These are phyloP conservation scores for Drosophila melanica DNA, from an alignment of 1,140 invertebrate species.

Conservation along the genomic window DNA sequence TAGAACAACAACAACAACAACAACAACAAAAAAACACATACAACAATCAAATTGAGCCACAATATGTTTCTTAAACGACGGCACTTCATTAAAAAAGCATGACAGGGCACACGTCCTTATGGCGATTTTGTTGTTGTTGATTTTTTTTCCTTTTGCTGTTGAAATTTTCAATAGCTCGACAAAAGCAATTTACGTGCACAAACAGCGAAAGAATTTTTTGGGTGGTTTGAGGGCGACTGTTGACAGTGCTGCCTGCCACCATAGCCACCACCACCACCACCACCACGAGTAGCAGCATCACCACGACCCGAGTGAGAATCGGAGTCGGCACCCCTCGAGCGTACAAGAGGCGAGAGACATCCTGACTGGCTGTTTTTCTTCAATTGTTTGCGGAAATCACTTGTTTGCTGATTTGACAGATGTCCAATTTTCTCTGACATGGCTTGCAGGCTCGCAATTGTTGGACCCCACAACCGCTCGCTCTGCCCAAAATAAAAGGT, in stretches of 20 bases:
- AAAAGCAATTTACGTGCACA: conserved; percentile 83
- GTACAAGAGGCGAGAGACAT: neutral
- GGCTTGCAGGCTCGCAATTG: conserved; percentile 54
- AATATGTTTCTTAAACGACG: conserved; percentile 82
- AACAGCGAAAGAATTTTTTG: conserved; percentile 59
- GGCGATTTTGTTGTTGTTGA: conserved; percentile 10
- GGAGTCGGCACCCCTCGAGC: conserved; percentile 37
- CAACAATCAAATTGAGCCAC: conserved; percentile 73
- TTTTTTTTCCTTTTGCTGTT: conserved; percentile 31
- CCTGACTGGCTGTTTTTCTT: conserved; percentile 71
- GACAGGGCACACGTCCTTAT: conserved; percentile 71
- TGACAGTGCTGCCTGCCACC: conserved; percentile 59
- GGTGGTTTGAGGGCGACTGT: conserved; percentile 42
- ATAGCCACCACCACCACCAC: conserved; percentile 30
- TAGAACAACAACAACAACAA: neutral
- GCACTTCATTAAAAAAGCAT: conserved; percentile 83
- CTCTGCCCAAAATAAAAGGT: conserved; percentile 8
- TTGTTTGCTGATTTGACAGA: conserved; percentile 82
- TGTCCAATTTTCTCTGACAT: conserved; percentile 81
- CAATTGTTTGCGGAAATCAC: conserved; percentile 82
- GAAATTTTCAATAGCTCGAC: conserved; percentile 70
- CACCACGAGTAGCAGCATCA: conserved; percentile 19
- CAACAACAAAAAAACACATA: conserved; percentile 28
- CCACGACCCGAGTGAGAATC: neutral
- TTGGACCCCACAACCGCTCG: conserved; percentile 13